Conservation (phyloP, 2,888 invertebrate species). For the Ephialtes manifestator region DNA sequence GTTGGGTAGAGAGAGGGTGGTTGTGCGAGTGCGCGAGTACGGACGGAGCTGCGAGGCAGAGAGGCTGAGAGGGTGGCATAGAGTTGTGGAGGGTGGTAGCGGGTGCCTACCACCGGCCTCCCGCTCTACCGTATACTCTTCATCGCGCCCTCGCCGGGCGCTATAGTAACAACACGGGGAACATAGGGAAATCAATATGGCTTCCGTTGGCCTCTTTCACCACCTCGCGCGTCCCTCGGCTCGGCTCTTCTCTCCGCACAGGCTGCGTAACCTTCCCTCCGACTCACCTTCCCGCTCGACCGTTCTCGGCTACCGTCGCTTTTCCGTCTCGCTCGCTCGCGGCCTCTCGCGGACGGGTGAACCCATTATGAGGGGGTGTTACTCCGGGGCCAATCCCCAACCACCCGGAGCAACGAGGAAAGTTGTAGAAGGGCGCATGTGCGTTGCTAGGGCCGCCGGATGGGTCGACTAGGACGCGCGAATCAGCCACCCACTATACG, state of each 20-base stretch:
- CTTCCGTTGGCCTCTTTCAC: conserved; percentile 85
- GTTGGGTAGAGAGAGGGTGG: conserved; percentile 37
- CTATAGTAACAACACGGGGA: conserved; percentile 86
- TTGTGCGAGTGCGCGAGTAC: conserved; percentile 47
- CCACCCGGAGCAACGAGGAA: conserved; percentile 79
- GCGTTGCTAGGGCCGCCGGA: conserved; percentile 85
- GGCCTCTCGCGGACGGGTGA: conserved; percentile 84
- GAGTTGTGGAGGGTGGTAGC: conserved; percentile 27
- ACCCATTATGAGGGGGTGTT: conserved; percentile 86
- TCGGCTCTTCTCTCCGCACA: conserved; percentile 67
- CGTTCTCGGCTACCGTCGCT: conserved; percentile 17
- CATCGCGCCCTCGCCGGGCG: conserved; percentile 83
- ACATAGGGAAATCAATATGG: conserved; percentile 87
- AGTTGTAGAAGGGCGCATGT: conserved; percentile 84
- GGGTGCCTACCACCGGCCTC: conserved; percentile 31
- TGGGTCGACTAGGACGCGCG: conserved; percentile 79
- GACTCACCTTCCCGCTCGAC: conserved; percentile 43
- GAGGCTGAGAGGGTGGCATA: conserved; percentile 32
- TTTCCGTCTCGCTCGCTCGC: conserved; percentile 57
- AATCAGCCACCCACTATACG: conserved; percentile 68
- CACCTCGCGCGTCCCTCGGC: conserved; percentile 72
- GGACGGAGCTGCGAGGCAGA: conserved; percentile 7
- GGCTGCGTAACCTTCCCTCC: conserved; percentile 59
- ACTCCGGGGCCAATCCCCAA: conserved; percentile 86
- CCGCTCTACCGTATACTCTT: conserved; percentile 77